Percentiles rank a stretch among this genome's conserved stretches.
Conservation (phyloP, 2,113 vertebrate genomes). For the Aspidoscelis tigris region DNA sequence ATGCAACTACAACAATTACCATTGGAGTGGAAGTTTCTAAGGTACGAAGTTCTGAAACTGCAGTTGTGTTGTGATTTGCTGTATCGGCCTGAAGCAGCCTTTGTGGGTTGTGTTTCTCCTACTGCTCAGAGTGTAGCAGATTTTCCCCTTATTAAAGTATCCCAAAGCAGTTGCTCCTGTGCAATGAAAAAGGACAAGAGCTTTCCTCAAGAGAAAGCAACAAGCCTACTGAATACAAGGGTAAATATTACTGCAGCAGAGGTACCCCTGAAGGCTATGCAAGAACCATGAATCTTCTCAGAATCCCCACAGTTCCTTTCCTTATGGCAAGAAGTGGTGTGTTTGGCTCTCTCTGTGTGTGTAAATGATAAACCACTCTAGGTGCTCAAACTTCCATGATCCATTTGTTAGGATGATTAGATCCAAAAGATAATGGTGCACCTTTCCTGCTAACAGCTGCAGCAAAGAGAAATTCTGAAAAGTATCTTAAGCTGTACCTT, state of each 20-base stretch:
- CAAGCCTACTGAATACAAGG: not conserved
- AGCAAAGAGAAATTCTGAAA: too few species aligned
- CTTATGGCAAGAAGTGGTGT: too few species aligned
- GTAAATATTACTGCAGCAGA: too few species aligned
- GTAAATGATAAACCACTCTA: not conserved
- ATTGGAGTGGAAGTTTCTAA: not conserved
- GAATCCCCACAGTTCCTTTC: too few species aligned
- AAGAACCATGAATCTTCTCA: too few species aligned
- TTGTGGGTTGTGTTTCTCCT: not conserved
- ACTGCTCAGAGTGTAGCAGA: not conserved
- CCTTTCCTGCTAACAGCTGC: not conserved
- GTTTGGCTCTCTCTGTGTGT: too few species aligned
- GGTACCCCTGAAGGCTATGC: too few species aligned
- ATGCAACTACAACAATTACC: not conserved
- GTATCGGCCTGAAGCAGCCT: not conserved
- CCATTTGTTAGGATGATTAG: not conserved
- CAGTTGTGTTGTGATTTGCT: not conserved
- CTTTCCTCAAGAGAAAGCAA: not conserved
- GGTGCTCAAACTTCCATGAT: too few species aligned
- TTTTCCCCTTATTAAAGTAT: not conserved
- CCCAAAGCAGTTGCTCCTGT: not conserved
- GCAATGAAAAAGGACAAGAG: not conserved
- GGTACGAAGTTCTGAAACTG: not conserved
- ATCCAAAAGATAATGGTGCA: not conserved
- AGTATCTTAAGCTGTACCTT: too few species aligned